Evolutionary conservation across 2,113 vertebrate genomes (phyloP), one percentile per base, ranked within the genome.

Genomic region (Australoheros scitulus): DNA sequence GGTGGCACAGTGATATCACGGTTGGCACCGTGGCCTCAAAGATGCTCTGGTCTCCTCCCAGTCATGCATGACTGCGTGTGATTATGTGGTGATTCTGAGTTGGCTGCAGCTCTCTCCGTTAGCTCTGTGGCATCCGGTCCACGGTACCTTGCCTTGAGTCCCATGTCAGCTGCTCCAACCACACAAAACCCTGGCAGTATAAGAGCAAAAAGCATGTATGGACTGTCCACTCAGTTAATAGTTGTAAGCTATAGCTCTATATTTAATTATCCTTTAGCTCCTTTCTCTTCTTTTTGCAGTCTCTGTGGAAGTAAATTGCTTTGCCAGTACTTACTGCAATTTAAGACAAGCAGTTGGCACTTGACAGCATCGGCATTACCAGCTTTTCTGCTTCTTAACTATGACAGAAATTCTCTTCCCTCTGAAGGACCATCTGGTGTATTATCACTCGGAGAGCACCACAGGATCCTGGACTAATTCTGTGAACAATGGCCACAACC

Each of bases 381-480:
- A 50, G 6, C 13, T 72, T 34, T 34, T 1, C 68, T 55, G 47
- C 68, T 72, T 55, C 6, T 0, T 55, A 55, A 72, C 26, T 29
- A 50, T 55, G 20, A 52, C 10, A 52, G 68, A 55, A 29, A 55
- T 72, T 34, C 1, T 72, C 68, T 52, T 32, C 47, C 83, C 18
- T 13, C 17, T 47, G 58, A 60, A 64, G 38, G 38, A 70, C 34
- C 56, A 61, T 70, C 43, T 77, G 63, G 13, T 74, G 8, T 64
- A 43, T 81, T 65, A 32, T 76, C 61, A 76, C 68, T 55, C 61
- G 29, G 47, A 20, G 61, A 79, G 57, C 56, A 43, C 36, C 24
- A 47, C 80, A 65, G 72, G 80, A 18, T 70, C 36, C 83, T 80
- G 77, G 80, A 72, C 76, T 86, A 26, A 83, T 86, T 56, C 32